phyloP scores from a whole-genome alignment of 1,140 invertebrate species.

The Ceratosolen solmsi region DNA sequence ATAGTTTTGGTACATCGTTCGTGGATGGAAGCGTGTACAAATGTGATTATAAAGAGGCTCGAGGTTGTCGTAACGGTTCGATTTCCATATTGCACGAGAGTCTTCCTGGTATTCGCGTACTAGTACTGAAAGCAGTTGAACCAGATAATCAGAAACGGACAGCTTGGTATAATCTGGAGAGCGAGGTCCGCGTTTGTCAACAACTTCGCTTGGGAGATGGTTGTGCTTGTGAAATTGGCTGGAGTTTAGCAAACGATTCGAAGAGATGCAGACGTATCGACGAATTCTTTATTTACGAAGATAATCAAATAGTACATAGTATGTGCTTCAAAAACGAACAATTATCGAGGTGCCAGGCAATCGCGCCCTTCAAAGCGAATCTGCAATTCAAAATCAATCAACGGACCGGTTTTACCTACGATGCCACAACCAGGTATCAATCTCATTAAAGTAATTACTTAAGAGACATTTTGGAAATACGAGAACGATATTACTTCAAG shows the following conservation, averaged over 20 bases:
- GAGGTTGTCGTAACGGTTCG: neutral
- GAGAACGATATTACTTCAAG: neutral
- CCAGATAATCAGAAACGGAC: neutral
- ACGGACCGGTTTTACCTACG: constrained; percentile 33
- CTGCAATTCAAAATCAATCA: neutral
- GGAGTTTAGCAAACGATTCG: neutral
- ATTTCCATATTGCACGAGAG: neutral
- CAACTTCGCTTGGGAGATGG: neutral
- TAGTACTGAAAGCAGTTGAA: neutral
- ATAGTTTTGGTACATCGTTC: neutral
- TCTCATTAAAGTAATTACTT: neutral
- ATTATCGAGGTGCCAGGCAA: neutral
- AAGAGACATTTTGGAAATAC: neutral
- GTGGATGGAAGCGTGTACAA: constrained; percentile 34
- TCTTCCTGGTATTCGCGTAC: neutral
- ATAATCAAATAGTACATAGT: neutral
- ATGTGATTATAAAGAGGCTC: neutral
- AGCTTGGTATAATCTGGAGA: neutral
- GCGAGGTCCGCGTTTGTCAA: neutral
- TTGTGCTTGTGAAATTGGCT: constrained; percentile 9
- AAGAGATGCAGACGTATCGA: neutral
- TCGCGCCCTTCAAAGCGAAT: neutral
- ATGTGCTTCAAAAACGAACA: neutral
- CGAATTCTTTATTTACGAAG: constrained; percentile 29
- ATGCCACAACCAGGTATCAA: constrained; percentile 19